These are phyloP conservation scores for Eulacestoma nigropectus DNA, from an alignment of 2,113 vertebrate genomes.

Conservation along the genomic window DNA sequence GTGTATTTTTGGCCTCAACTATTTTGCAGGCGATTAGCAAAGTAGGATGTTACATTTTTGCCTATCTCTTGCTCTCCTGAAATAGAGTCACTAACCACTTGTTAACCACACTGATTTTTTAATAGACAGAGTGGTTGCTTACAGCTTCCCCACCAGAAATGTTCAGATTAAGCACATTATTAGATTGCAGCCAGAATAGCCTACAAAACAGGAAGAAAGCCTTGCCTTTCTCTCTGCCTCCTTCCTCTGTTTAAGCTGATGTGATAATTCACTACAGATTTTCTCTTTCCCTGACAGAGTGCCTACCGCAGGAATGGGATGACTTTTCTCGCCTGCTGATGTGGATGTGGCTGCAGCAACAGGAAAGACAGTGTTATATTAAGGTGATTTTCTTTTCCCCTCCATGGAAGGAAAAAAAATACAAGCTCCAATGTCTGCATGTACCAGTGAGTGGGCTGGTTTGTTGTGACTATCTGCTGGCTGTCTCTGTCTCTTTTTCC, in stretches of 20 bases:
- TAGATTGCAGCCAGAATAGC: conserved; percentile 59
- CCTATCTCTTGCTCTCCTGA: conserved; percentile 57
- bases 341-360: conserved; percentile 32
- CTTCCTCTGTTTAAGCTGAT: conserved; percentile 53
- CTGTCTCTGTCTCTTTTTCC: conserved; percentile 66
- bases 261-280: conserved; percentile 78
- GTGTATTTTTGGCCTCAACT: conserved; percentile 37
- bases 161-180: conserved; percentile 55
- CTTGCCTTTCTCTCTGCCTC: conserved; percentile 53
- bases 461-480: conserved; percentile 70
- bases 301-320: conserved; percentile 87
- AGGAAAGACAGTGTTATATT: conserved; percentile 57
- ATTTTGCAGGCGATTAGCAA: conserved; percentile 65
- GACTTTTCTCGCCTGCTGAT: conserved; percentile 90
- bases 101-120: conserved; percentile 75
- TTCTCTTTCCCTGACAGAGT: conserved; percentile 75
- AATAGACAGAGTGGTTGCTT: conserved; percentile 59
- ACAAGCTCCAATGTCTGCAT: conserved; percentile 3
- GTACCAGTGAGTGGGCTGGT: conserved; percentile 57
- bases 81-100: conserved; percentile 73
- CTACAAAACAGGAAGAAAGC: conserved; percentile 68
- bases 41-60: conserved; percentile 61
- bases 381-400: conserved; percentile 60
- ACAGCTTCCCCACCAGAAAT: conserved; percentile 65
- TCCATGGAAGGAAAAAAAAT: conserved; percentile 40